Percentiles rank a stretch among this genome's conserved stretches.
Evolutionary conservation across 2,797 vertebrate species (phyloP).

Genomic region (Nannoperca obscura): DNA sequence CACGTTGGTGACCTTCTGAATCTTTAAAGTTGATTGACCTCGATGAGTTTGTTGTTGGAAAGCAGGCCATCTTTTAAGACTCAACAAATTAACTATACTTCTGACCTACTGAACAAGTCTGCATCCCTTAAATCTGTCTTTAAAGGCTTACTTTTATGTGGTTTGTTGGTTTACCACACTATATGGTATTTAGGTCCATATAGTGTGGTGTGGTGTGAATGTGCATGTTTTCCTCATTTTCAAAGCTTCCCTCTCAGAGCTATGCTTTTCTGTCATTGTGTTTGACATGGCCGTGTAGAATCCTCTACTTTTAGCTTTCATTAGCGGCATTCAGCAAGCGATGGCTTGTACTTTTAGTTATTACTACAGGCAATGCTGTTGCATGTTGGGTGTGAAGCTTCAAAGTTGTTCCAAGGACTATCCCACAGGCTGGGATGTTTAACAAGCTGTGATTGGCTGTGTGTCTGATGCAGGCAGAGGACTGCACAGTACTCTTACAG

Average conservation of each 20-base stretch:
- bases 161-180: conserved; percentile 59
- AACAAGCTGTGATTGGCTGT: conserved; percentile 76
- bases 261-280: conserved; percentile 59
- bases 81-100: conserved; percentile 35
- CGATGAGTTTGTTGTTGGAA: conserved; percentile 44
- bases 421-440: conserved; percentile 48
- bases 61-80: conserved; percentile 37
- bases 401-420: conserved; percentile 22
- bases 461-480: conserved; percentile 84
- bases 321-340: conserved; percentile 25
- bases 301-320: conserved; percentile 44
- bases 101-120: conserved; percentile 59
- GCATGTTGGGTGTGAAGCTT: conserved; percentile 56
- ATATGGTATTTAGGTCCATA: conserved; percentile 47
- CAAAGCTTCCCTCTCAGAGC: conserved; percentile 41
- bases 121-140: conserved; percentile 62
- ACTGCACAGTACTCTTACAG: conserved; percentile 71
- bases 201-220: conserved; percentile 47
- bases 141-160: conserved; percentile 57
- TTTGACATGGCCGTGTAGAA: conserved; percentile 52
- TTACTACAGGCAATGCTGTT: conserved; percentile 42
- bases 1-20: conserved; percentile 23
- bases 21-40: conserved; percentile 43
- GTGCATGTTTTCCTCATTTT: conserved; percentile 67
- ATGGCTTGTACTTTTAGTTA: conserved; percentile 58